Percentiles rank a stretch among this genome's conserved stretches.
Conservation (phyloP, 2,797 vertebrate genomes). For the Simalia tracyae region DNA sequence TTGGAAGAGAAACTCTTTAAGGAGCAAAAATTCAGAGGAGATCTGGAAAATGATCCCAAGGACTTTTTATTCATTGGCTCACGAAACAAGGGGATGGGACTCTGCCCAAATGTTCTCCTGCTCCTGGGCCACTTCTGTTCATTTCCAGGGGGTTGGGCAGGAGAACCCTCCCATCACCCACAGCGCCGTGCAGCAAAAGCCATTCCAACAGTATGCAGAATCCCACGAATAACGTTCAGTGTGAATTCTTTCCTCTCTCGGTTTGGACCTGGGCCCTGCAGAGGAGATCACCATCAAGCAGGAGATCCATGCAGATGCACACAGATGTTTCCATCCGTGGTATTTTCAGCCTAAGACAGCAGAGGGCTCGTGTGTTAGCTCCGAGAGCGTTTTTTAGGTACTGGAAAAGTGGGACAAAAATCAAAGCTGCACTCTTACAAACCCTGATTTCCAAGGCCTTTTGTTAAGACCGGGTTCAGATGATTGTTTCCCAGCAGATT, state of each 20-base stretch:
- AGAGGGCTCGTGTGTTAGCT: neutral
- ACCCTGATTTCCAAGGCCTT: neutral
- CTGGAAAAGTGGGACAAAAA: too few species aligned
- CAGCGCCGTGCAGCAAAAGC: fast-evolving
- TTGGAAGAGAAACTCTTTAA: too few species aligned
- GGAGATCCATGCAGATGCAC: neutral
- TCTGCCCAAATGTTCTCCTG: neutral
- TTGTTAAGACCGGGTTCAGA: neutral
- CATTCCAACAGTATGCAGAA: too few species aligned
- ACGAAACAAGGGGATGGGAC: too few species aligned
- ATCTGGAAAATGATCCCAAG: too few species aligned
- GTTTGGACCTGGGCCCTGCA: neutral
- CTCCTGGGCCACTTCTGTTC: neutral
- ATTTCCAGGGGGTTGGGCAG: neutral
- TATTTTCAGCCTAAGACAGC: neutral
- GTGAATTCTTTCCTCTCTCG: neutral
- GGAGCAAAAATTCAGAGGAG: too few species aligned
- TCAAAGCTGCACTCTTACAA: neutral
- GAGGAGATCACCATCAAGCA: neutral
- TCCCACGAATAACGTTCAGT: fast-evolving
- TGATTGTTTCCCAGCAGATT: neutral
- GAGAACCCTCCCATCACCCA: neutral
- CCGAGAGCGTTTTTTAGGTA: too few species aligned
- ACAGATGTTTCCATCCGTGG: neutral
- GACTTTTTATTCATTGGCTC: too few species aligned